A percentile compares a stretch with the other conserved stretches of the same genome.
These are phyloP conservation scores for Nymphalis c-album DNA, from an alignment of 2,888 invertebrate genomes.

Conservation along the genomic window DNA sequence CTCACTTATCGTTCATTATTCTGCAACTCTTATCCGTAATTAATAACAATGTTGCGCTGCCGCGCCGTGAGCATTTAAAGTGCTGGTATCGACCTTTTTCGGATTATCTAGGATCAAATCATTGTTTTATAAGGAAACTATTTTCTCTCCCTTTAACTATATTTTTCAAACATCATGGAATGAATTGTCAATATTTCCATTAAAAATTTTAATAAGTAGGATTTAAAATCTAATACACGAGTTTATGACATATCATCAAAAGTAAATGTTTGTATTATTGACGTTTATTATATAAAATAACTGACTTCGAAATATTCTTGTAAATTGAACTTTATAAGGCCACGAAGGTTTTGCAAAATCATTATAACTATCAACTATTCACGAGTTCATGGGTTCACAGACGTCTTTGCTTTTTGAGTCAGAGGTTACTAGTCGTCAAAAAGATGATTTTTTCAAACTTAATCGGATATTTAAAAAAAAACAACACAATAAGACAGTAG, in stretches of 20 bases:
- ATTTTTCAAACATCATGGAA: too few species aligned
- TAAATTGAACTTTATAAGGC: neutral
- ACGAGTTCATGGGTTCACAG: neutral
- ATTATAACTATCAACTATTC: neutral
- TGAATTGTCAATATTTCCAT: too few species aligned
- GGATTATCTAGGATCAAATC: neutral
- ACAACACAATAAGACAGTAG: neutral
- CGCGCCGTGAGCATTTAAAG: conserved; percentile 14
- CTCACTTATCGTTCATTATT: conserved; percentile 39
- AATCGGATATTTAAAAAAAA: neutral
- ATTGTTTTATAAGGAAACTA: neutral
- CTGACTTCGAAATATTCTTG: neutral
- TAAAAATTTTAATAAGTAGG: too few species aligned
- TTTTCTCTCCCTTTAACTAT: neutral
- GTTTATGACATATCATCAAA: too few species aligned
- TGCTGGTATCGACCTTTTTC: conserved; percentile 16
- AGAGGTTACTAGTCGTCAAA: neutral
- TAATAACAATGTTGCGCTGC: conserved; percentile 27
- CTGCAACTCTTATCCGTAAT: conserved; percentile 35
- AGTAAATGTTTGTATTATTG: neutral
- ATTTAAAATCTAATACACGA: too few species aligned
- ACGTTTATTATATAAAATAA: neutral
- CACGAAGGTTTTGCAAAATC: neutral
- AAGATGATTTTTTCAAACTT: neutral
- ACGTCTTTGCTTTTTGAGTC: neutral